Percentiles rank a stretch among this genome's conserved stretches.
phyloP scores from a whole-genome alignment of 2,888 invertebrate species.

The Hetaerina titia region DNA sequence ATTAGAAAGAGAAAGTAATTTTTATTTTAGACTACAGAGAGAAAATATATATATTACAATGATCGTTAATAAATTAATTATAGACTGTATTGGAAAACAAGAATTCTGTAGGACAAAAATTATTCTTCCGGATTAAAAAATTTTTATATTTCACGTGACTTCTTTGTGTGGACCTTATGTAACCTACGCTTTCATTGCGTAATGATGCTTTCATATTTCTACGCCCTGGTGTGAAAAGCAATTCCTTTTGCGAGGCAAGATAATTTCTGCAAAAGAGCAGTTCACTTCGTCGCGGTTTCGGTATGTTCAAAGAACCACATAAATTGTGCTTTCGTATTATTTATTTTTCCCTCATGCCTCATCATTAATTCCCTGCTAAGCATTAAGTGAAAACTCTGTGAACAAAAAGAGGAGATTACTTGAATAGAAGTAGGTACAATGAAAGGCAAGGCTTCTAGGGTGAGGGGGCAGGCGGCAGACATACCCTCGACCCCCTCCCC shows the following conservation, averaged over 20 bases:
- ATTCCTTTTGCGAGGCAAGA: not conserved
- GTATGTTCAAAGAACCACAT: no score
- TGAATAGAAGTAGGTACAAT: not conserved
- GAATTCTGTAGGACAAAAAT: no score
- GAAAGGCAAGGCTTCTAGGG: no score
- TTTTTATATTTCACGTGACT: not conserved
- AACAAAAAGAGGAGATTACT: not conserved
- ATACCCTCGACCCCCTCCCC: no score
- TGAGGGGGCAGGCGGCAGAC: no score
- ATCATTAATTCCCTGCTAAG: not conserved
- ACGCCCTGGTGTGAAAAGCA: not conserved
- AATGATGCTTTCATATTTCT: not conserved
- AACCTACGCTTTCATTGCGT: not conserved
- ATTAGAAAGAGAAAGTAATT: no score
- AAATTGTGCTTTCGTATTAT: not conserved
- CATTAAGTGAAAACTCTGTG: not conserved
- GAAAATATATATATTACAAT: no score
- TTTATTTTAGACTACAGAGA: no score
- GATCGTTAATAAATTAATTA: no score
- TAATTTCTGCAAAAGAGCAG: not conserved
- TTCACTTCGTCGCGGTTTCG: no score
- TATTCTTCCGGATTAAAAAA: no score
- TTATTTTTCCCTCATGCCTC: not conserved
- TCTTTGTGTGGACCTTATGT: not conserved
- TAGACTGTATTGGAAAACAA: no score